Evolutionary conservation across 2,888 invertebrate genomes (phyloP), one percentile per base, ranked within the genome.

Genomic region (Leucophora obtusa): DNA sequence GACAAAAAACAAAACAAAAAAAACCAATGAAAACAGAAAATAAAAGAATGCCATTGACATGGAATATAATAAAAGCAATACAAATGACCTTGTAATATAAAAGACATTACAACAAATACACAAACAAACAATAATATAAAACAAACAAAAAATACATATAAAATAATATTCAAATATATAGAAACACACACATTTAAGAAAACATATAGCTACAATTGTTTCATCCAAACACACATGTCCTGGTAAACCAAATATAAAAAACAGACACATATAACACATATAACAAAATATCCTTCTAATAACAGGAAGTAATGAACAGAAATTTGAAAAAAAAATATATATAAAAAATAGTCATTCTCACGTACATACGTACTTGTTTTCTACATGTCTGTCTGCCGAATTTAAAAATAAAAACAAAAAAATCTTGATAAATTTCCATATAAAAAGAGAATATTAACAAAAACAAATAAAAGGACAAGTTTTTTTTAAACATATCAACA

Each of bases 51-150:
- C 65, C 80, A 81, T 76, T 81, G 76, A 73, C 73, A 81, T 81
- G 76, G 47, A 76, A 76, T 53, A 68, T 69, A 87, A 87, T 85
- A 85, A 87, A 87, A 85, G 74, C 85, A 87, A 87, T 86, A 86
- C 87, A 87, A 87, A 86, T 85, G 87, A 87, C 87, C 88, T 88
- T 88, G 88, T 85, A 85, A 86, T 84, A 83, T 84, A 85, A 84
- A 84, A 86, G 83, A 82, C 83, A 80, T 82, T 58, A 63, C 43
- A 56, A 68, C 50, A 71, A 68, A 53, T 17, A 43, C 8, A 35
- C 10, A 2, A 54, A 54, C 8, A 54, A 58, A 63, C 50, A 53
- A 69, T 15, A 69, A 69, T 58, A 69, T 15, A 63, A 43, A 28
- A 28, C 28, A 28, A 28, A 59, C 54, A 74, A 68, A 50, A 75